phyloP scores from a whole-genome alignment of 2,888 invertebrate genomes.

The Coelinius sp. region DNA sequence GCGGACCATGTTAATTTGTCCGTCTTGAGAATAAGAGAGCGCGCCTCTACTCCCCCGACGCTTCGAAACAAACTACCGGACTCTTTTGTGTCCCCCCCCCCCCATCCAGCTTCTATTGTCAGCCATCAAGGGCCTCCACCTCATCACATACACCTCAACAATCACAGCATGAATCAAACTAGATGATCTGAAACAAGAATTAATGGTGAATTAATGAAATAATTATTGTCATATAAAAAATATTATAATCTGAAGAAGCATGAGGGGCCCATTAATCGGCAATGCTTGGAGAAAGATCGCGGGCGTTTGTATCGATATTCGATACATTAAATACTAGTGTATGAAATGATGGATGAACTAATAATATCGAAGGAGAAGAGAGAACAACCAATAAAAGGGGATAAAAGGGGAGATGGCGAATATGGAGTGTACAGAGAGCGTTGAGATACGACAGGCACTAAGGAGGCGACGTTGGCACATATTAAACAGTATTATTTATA shows the following conservation, averaged over 20 bases:
- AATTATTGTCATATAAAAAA: constrained; percentile 38
- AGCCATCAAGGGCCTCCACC: background rate
- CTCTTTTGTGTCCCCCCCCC: constrained; percentile 23
- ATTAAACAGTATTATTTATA: constrained; percentile 69
- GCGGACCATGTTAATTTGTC: constrained; percentile 66
- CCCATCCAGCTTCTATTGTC: constrained; percentile 11
- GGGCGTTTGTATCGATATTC: constrained; percentile 41
- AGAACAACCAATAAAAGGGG: constrained; percentile 33
- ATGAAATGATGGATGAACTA: constrained; percentile 58
- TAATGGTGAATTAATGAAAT: background rate
- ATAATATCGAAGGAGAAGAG: constrained; percentile 53
- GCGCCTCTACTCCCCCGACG: constrained; percentile 5
- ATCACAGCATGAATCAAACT: background rate
- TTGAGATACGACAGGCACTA: constrained; percentile 32
- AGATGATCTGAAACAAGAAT: background rate
- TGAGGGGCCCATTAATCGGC: background rate
- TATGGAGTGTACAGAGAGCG: constrained; percentile 1
- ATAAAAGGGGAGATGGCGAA: constrained; percentile 3
- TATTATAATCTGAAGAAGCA: background rate
- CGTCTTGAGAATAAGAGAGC: constrained; percentile 44
- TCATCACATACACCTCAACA: constrained; percentile 10
- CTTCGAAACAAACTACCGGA: constrained; percentile 31
- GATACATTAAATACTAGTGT: constrained; percentile 49
- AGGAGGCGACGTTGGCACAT: constrained; percentile 54
- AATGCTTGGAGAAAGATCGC: background rate